phyloP scores from a whole-genome alignment of 2,113 vertebrate species.

The Meriones unguiculatus region DNA sequence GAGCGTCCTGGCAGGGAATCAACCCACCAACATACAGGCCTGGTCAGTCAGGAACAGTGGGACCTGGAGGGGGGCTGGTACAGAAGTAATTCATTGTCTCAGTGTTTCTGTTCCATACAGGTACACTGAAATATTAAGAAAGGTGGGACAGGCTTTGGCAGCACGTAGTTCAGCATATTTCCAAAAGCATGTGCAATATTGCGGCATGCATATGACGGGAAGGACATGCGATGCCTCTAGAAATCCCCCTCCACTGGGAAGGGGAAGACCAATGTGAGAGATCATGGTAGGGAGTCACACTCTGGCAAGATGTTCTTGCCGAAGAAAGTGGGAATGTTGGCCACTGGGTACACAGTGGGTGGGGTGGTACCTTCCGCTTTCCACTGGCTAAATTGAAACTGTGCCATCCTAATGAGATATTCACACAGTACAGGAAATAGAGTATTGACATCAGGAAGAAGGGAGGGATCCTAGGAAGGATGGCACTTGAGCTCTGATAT shows the following conservation, averaged over 20 bases:
- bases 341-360: accelerated
- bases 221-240: background rate
- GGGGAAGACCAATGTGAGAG: background rate
- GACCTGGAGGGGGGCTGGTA: accelerated
- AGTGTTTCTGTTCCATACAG: accelerated
- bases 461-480: background rate
- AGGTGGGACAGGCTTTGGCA: background rate
- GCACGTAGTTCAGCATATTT: background rate
- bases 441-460: background rate
- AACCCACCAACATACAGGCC: background rate
- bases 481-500: background rate
- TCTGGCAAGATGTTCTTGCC: accelerated
- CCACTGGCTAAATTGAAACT: accelerated
- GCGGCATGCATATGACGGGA: background rate
- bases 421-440: accelerated
- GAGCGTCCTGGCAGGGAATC: background rate
- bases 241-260: background rate
- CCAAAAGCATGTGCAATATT: accelerated
- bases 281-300: too few relatives aligned
- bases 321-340: background rate
- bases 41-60: background rate
- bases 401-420: accelerated
- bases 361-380: too few relatives aligned
- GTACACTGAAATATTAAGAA: accelerated
- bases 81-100: accelerated